Evolutionary conservation across 2,113 vertebrate species (phyloP), one percentile per base, ranked within the genome.

Genomic region (Hippocampus guttulatus): DNA sequence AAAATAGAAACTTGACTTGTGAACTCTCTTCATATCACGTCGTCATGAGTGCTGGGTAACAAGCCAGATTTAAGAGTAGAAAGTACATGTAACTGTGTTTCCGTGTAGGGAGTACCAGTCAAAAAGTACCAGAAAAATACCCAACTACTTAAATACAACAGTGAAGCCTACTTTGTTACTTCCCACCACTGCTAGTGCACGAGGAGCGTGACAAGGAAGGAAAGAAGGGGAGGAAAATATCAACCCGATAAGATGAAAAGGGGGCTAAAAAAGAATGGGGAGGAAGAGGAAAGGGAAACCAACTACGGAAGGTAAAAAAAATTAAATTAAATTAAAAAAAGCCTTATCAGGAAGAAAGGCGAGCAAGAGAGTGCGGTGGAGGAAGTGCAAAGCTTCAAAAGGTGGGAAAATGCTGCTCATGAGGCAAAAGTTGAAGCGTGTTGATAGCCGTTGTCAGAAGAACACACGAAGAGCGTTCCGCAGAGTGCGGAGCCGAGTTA

Each of bases 241-340:
- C 43, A 12, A 57, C 11, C n/a, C 2, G 67, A 74, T 40, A 9
- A 82, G 75, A 84, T 75, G n/a, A 76, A 75, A 82, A 76, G 74
- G 68, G 77, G 5, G 54, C 73, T 65, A 63, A 52, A 71, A 67
- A 64, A 61, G 75, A 76, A 73, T 0, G 40, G 61, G 68, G 77
- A 84, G 75, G 84, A 80, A 75, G 68, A 75, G 86, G 82, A 87
- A 81, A 73, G 76, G 80, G 74, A 71, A 75, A 85, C 87, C 83
- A 86, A 82, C 82, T 78, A 81, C 83, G 82, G 83, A 88, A 82
- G 75, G 80, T 45, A 21, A 21, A n/a, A 40, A 23, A 20, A 43
- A 23, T 41, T 40, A 45, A 74, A 41, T 38, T 1, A 18, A 21
- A 64, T 45, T 20, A 64, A 6, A 74, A 75, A 73, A 67, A 75